phyloP scores from a whole-genome alignment of 2,888 invertebrate genomes.

The Corbicula japonica region DNA sequence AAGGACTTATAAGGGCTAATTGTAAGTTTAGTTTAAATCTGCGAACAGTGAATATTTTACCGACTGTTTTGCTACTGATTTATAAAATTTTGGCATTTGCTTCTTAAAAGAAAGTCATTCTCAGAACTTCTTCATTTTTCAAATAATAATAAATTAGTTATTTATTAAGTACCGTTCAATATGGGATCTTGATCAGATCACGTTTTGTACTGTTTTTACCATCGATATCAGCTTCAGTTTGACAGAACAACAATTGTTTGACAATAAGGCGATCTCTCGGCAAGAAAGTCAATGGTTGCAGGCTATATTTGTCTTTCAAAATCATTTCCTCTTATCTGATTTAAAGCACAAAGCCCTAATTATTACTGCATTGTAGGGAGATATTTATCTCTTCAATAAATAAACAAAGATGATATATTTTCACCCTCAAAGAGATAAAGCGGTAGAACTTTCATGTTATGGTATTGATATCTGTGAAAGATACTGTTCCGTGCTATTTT shows the following conservation, averaged over 20 bases:
- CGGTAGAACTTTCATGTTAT: slow-evolving; percentile 15
- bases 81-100: too few species aligned
- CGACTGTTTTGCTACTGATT: too few species aligned
- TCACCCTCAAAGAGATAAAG: slow-evolving; percentile 35
- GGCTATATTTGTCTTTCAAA: slow-evolving; percentile 30
- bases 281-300: slow-evolving; percentile 40
- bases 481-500: slow-evolving; percentile 18
- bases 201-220: slow-evolving; percentile 28
- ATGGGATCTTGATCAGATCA: slow-evolving; percentile 9
- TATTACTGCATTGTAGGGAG: slow-evolving; percentile 49
- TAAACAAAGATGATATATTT: slow-evolving; percentile 36
- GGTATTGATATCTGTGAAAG: slow-evolving; percentile 15
- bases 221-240: slow-evolving; percentile 34
- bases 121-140: too few species aligned
- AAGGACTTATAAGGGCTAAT: too few species aligned
- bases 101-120: too few species aligned
- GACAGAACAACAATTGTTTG: slow-evolving; percentile 26
- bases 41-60: too few species aligned
- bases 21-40: too few species aligned
- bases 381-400: slow-evolving; percentile 55
- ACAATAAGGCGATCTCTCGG: slow-evolving; percentile 19
- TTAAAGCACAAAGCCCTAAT: slow-evolving; percentile 41
- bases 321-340: slow-evolving; percentile 37
- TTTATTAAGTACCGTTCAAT: too few species aligned
- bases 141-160: too few species aligned